Base-by-base conservation (phyloP, 2,888 invertebrate genomes). In the Steinernema hermaphroditum region DNA sequence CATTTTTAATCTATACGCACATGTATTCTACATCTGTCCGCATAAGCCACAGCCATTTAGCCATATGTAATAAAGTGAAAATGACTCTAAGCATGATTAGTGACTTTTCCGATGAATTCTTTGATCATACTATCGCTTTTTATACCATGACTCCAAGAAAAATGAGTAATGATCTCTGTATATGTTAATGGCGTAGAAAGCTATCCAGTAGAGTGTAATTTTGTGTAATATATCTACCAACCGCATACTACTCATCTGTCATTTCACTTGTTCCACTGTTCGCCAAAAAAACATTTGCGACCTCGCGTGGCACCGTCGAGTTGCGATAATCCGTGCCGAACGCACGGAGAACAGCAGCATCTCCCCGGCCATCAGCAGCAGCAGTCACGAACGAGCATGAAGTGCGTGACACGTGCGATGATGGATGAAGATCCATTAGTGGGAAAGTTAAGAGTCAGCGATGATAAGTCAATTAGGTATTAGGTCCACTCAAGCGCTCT, bases 171-270 rank as follows among this genome's bases (percentile, higher is more conserved):
- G 37, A 91, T 89, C 69, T 89, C 88, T 87, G 92, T 91, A 96
- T 96, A 97, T 0, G 96, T 96, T 32, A 93, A 90, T 87, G 97
- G 89, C 69, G 87, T 85, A 27, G n/a, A n/a, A n/a, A n/a, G n/a
- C n/a, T n/a, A n/a, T n/a, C 37, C 6, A 4, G 37, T 4, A 37
- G 37, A 8, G 37, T 37, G 37, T 37, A 37, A 37, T 12, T 12
- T 12, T 8, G 37, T 37, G 37, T 37, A 37, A 37, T 37, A 37
- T 37, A 37, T 12, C 37, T 37, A 37, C 37, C 37, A 37, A 37
- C 12, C 37, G 37, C 37, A 37, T 37, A 37, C 4, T n/a, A 37
- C 37, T 4, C 37, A 37, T 37, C 37, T 37, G 37, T 37, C 37
- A 37, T 37, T 37, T 37, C 37, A 37, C 37, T 37, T 37, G 37